Conservation (phyloP, 1,140 invertebrate species). For the Nasonia giraulti region DNA sequence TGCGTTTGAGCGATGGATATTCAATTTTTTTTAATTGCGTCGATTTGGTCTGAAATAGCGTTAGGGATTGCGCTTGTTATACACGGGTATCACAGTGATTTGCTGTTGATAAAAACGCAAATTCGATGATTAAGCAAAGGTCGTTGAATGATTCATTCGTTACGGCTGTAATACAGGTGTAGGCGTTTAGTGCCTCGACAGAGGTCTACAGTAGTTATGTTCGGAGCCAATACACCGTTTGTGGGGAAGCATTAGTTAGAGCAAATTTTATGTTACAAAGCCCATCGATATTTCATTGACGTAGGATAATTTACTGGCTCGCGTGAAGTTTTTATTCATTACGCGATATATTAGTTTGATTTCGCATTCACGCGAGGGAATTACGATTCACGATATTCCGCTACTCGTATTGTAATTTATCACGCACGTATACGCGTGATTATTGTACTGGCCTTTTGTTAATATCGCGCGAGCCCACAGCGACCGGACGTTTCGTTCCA, state of each 20-base stretch:
- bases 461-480: neutral
- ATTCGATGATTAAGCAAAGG: too few species aligned
- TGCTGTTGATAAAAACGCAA: too few species aligned
- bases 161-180: too few species aligned
- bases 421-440: neutral
- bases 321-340: neutral
- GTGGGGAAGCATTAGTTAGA: neutral
- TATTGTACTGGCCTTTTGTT: constrained; percentile 10
- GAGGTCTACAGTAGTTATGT: neutral
- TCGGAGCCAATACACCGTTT: neutral
- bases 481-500: neutral
- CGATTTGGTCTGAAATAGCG: neutral
- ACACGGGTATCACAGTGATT: too few species aligned
- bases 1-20: too few species aligned
- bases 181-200: neutral
- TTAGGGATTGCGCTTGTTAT: neutral
- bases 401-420: constrained; percentile 3
- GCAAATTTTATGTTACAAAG: neutral
- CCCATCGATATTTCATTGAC: constrained; percentile 20
- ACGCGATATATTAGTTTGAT: constrained; percentile 21
- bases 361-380: constrained; percentile 22
- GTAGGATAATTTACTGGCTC: constrained; percentile 15
- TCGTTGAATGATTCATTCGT: too few species aligned
- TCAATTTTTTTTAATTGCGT: too few species aligned
- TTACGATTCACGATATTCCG: constrained; percentile 17